Evolutionary conservation across 2,888 invertebrate species (phyloP).

Genomic region (Globia sparganii): DNA sequence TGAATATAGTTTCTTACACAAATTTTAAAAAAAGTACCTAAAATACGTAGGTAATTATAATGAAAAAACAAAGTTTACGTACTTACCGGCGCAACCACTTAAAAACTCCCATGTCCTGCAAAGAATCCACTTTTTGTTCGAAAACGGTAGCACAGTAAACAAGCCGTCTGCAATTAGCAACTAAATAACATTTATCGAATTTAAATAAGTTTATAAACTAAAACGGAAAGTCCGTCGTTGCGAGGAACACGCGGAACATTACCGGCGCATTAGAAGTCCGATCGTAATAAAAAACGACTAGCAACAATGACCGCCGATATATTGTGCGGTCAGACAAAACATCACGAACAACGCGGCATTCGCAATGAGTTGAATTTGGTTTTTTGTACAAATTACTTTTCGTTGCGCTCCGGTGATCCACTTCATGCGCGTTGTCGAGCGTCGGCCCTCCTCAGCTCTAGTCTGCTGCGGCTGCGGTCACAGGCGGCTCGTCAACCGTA

Average conservation of each 20-base stretch:
- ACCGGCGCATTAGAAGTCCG: constrained; percentile 84
- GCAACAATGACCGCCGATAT: constrained; percentile 89
- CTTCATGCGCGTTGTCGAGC: constrained; percentile 81
- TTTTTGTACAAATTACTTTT: constrained; percentile 90
- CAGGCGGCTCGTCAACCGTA: constrained; percentile 73
- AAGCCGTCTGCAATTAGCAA: constrained; percentile 63
- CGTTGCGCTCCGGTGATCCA: constrained; percentile 89
- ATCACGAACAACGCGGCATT: constrained; percentile 88
- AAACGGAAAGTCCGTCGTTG: constrained; percentile 77
- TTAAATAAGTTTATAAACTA: constrained; percentile 72
- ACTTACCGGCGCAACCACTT: constrained; percentile 90
- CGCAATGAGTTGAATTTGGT: constrained; percentile 89
- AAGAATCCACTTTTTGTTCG: constrained; percentile 81
- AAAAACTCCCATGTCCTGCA: constrained; percentile 87
- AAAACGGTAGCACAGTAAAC: constrained; percentile 61
- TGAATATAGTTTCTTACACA: neutral
- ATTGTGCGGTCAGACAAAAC: constrained; percentile 90
- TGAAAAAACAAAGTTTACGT: constrained; percentile 44
- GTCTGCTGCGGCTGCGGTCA: constrained; percentile 74
- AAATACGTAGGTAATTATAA: neutral
- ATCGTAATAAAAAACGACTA: constrained; percentile 85
- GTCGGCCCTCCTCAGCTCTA: constrained; percentile 77
- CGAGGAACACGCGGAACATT: constrained; percentile 83
- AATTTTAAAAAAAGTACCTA: neutral
- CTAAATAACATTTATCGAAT: constrained; percentile 60